Conservation (phyloP, 2,888 invertebrate species). For the Nymphalis c-album region DNA sequence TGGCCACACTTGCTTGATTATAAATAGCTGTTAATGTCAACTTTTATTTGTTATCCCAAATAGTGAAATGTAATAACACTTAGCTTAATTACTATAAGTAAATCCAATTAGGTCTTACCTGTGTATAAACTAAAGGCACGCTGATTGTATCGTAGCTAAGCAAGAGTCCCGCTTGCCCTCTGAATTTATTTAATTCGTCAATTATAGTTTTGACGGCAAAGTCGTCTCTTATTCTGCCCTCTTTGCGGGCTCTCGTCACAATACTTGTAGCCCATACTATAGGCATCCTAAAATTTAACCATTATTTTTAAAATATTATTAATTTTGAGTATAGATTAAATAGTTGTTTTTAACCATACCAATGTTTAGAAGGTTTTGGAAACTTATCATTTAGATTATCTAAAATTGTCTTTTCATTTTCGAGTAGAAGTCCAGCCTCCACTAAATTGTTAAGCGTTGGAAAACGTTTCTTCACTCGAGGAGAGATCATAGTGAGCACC, state of each 20-base stretch:
- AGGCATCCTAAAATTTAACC: slow-evolving; percentile 82
- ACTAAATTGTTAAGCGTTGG: slow-evolving; percentile 91
- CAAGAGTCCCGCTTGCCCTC: slow-evolving; percentile 88
- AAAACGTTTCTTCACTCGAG: slow-evolving; percentile 93
- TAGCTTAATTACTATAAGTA: background rate
- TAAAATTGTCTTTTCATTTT: slow-evolving; percentile 90
- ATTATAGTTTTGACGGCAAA: slow-evolving; percentile 95
- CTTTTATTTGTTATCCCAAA: background rate
- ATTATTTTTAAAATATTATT: background rate
- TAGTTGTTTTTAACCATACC: slow-evolving; percentile 71
- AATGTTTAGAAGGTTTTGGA: slow-evolving; percentile 93
- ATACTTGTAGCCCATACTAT: slow-evolving; percentile 96
- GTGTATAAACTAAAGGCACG: slow-evolving; percentile 91
- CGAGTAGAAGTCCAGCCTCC: slow-evolving; percentile 90
- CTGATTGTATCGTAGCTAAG: slow-evolving; percentile 90
- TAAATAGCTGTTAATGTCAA: background rate
- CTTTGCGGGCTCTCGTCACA: slow-evolving; percentile 93
- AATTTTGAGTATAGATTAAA: background rate
- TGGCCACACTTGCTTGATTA: slow-evolving; percentile 11
- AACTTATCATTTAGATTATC: slow-evolving; percentile 89
- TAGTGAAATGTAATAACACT: background rate
- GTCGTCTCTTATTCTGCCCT: slow-evolving; percentile 93
- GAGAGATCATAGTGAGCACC: slow-evolving; percentile 92
- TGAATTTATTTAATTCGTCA: slow-evolving; percentile 92
- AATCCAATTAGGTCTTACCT: slow-evolving; percentile 66